Evolutionary conservation across 1,140 invertebrate species (phyloP), one percentile per base, ranked within the genome.

Genomic region (Heliconius melpomene): DNA sequence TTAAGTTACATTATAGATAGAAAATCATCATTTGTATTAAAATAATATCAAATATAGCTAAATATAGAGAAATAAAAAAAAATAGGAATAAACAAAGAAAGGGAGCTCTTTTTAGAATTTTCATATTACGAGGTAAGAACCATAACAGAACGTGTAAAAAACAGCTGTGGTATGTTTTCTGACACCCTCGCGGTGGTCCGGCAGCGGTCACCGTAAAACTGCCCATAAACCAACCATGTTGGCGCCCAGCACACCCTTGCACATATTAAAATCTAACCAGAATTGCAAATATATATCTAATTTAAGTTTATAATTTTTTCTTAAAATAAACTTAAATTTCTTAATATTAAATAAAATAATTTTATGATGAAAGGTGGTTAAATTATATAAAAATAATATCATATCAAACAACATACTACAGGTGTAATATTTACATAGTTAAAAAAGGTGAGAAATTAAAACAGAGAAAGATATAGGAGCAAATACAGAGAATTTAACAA

Each of bases 141-240:
- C 85, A 86, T 88, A 84, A 81, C 82, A 85, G 84, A 90, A 85
- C 87, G 88, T 92, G 91, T 94, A 94, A 94, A 94, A 94, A 93
- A 93, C 93, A 94, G 90, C 91, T 94, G 92, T 85, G 88, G 82
- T 88, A 77, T 78, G 84, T 83, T 78, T 74, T 71, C 79, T 80
- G 88, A 87, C 88, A 89, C 90, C 91, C 91, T 90, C 85, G 89
- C 85, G 90, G 88, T 86, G 77, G 85, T 84, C 79, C 66, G 83
- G 84, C 88, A 85, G 75, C 87, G 84, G 81, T 78, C 86, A 85
- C 86, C 86, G 85, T 91, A 89, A 92, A 91, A 91, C 88, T 88
- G 85, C 82, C 90, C 90, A 91, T 93, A 93, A 92, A 91, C 86
- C 84, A 85, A 82, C 78, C 77, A 78, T 78, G 75, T 81, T 81